A percentile compares a stretch with the other conserved stretches of the same genome.
These are phyloP conservation scores for Rotaria socialis DNA, from an alignment of 2,888 invertebrate species.

Conservation along the genomic window DNA sequence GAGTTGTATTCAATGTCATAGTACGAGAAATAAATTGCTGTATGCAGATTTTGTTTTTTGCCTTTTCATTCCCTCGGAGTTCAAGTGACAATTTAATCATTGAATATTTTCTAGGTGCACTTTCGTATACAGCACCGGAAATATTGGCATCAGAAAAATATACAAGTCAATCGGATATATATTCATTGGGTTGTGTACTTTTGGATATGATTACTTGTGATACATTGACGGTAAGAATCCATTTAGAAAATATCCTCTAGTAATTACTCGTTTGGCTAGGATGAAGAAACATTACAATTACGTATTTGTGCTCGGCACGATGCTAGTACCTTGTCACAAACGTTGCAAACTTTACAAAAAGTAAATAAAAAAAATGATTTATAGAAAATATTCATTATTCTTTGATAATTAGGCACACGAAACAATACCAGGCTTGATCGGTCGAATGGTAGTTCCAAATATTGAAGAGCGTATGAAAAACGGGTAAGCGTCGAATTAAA, in stretches of 20 bases:
- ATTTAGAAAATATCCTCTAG: too few species aligned
- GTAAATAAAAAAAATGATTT: neutral
- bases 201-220: slow-evolving; percentile 14
- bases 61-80: neutral
- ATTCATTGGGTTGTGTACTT: neutral
- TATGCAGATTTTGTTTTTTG: neutral
- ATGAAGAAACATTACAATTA: slow-evolving; percentile 18
- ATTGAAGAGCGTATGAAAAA: neutral
- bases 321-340: neutral
- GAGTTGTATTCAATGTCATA: neutral
- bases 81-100: neutral
- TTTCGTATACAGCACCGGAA: slow-evolving; percentile 22
- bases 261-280: neutral
- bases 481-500: neutral
- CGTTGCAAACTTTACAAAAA: neutral
- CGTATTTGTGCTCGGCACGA: slow-evolving; percentile 20
- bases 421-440: neutral
- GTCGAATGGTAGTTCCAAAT: neutral
- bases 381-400: neutral
- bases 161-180: neutral
- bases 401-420: neutral
- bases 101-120: neutral
- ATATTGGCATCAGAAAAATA: neutral
- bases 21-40: neutral
- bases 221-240: neutral